Percentiles rank a stretch among this genome's conserved stretches.
Conservation (phyloP, 2,113 vertebrate species). For the Parotia lawesii region DNA sequence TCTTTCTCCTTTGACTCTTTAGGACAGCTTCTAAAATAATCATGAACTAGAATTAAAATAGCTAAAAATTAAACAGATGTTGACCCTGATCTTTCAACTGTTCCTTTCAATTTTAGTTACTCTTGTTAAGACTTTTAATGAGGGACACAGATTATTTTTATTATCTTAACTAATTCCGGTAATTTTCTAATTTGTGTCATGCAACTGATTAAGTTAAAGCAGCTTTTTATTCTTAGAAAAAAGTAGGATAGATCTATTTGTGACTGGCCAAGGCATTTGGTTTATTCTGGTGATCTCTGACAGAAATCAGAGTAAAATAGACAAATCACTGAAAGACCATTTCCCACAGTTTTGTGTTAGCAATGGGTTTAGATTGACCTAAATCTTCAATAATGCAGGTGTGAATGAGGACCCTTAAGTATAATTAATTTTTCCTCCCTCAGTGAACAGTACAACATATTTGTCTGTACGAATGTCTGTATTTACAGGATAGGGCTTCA, state of each 20-base stretch:
- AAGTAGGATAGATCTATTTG: neutral
- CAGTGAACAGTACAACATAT: neutral
- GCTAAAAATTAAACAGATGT: slow-evolving; percentile 55
- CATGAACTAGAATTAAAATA: slow-evolving; percentile 9
- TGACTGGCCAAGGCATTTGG: neutral
- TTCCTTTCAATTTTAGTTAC: slow-evolving; percentile 46
- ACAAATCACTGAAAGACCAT: neutral
- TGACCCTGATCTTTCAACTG: slow-evolving; percentile 36
- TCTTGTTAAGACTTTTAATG: slow-evolving; percentile 2
- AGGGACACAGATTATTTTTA: slow-evolving; percentile 41
- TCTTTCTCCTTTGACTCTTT: neutral
- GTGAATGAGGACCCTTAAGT: neutral
- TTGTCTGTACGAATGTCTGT: neutral
- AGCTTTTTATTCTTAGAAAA: slow-evolving; percentile 23
- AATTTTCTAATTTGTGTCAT: neutral
- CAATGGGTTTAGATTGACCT: neutral
- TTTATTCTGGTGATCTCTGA: neutral
- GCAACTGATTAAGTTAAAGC: slow-evolving; percentile 24
- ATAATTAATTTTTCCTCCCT: neutral
- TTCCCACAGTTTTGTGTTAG: neutral
- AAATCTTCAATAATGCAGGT: neutral
- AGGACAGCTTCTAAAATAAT: neutral
- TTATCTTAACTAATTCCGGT: slow-evolving; percentile 18
- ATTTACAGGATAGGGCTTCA: neutral
- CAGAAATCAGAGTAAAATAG: neutral